These are phyloP conservation scores for Resseliella maxima DNA, from an alignment of 2,888 invertebrate genomes.

Conservation along the genomic window DNA sequence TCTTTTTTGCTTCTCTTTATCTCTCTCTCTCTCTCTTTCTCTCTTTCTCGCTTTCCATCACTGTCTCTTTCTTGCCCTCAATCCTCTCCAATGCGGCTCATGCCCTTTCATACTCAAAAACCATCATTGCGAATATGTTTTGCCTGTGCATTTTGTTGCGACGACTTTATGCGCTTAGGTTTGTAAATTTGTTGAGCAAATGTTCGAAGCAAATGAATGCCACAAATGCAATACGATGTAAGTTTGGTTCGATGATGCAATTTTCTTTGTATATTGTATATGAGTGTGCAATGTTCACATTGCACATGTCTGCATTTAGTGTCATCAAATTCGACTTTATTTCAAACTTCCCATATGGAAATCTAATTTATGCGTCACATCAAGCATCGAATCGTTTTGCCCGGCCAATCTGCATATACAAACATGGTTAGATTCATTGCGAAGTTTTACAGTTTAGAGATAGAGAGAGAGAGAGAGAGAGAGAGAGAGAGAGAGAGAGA, in stretches of 20 bases:
- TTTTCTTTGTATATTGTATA: background rate
- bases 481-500: background rate
- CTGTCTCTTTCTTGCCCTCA: background rate
- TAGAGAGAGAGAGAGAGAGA: background rate
- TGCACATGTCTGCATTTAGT: slow-evolving; percentile 13
- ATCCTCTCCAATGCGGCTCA: too few relatives aligned
- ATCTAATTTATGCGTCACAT: slow-evolving; percentile 40
- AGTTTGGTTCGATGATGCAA: background rate
- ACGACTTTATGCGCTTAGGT: slow-evolving; percentile 15
- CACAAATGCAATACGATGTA: background rate
- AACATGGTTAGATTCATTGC: background rate
- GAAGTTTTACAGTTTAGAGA: too few relatives aligned
- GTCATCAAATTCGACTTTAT: slow-evolving; percentile 51
- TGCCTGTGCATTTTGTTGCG: background rate
- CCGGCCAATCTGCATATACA: slow-evolving; percentile 30
- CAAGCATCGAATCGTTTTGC: background rate
- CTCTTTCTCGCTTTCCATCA: background rate
- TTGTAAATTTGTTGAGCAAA: slow-evolving; percentile 45
- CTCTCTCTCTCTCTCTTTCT: background rate
- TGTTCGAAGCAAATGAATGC: slow-evolving; percentile 7
- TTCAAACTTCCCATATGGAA: slow-evolving; percentile 51
- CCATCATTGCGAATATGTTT: too few relatives aligned
- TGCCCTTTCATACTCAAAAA: background rate
- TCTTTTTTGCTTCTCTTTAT: background rate
- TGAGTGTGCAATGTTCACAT: background rate